Evolutionary conservation across 2,797 vertebrate species (phyloP).

Genomic region (Darevskia nairensis): DNA sequence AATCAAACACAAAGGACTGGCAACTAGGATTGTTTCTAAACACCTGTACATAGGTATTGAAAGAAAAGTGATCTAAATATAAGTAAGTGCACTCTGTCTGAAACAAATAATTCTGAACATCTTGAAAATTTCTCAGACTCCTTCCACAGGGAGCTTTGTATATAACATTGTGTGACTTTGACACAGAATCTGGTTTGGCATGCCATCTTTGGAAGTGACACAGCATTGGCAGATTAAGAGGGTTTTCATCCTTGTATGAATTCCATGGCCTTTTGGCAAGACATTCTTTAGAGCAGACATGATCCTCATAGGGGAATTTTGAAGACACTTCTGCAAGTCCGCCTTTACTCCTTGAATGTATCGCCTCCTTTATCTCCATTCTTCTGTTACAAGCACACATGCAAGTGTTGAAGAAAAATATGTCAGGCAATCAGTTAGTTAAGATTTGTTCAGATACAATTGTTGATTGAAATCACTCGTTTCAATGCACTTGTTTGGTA

Average conservation of each 20-base stretch:
- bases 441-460: background rate
- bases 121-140: constrained; percentile 82
- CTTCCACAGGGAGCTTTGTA: constrained; percentile 92
- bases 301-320: constrained; percentile 64
- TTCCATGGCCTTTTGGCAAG: constrained; percentile 71
- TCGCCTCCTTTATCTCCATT: constrained; percentile 49
- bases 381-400: constrained; percentile 54
- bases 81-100: constrained; percentile 84
- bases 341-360: constrained; percentile 43
- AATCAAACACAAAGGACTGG: constrained; percentile 75
- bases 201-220: constrained; percentile 87
- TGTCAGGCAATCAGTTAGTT: constrained; percentile 8
- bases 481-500: background rate
- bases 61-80: constrained; percentile 91
- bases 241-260: constrained; percentile 84
- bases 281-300: constrained; percentile 80
- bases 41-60: constrained; percentile 83
- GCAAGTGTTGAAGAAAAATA: background rate
- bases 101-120: constrained; percentile 86
- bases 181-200: constrained; percentile 70
- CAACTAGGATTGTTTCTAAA: constrained; percentile 70
- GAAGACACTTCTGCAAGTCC: constrained; percentile 40
- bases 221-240: constrained; percentile 86
- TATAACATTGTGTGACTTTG: constrained; percentile 75
- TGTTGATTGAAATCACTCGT: background rate